Conservation (phyloP, 2,888 invertebrate genomes). For the Sphaerophoria rueppellii region DNA sequence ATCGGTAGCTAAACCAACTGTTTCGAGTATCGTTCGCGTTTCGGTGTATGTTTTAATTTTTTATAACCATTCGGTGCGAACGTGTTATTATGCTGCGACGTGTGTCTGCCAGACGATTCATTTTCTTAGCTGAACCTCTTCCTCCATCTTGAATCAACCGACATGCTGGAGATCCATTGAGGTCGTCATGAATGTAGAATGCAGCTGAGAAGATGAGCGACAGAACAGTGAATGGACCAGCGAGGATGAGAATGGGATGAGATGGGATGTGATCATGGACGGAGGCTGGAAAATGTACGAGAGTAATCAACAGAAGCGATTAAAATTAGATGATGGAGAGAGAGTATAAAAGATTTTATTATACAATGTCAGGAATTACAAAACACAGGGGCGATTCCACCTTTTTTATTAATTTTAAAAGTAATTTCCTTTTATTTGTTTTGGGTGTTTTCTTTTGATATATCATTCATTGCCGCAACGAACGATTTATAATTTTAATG, state of each 20-base stretch:
- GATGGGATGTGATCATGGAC: slow-evolving; percentile 21
- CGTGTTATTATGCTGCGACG: slow-evolving; percentile 76
- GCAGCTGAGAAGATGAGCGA: slow-evolving; percentile 18
- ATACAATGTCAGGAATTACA: slow-evolving; percentile 11
- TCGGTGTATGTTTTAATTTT: slow-evolving; percentile 75
- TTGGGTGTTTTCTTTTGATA: too few species aligned
- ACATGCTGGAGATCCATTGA: not conserved
- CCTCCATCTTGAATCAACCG: slow-evolving; percentile 6
- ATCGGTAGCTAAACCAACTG: slow-evolving; percentile 74
- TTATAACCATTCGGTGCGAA: slow-evolving; percentile 75
- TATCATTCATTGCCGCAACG: too few species aligned
- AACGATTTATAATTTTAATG: too few species aligned
- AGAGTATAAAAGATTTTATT: slow-evolving; percentile 62
- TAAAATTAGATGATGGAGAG: slow-evolving; percentile 70
- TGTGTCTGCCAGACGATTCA: slow-evolving; percentile 77
- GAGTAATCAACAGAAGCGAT: slow-evolving; percentile 72
- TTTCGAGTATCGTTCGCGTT: slow-evolving; percentile 62
- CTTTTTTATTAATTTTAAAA: too few species aligned
- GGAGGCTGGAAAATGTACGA: slow-evolving; percentile 51
- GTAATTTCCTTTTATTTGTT: too few species aligned
- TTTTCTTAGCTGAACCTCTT: slow-evolving; percentile 48
- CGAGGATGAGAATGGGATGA: not conserved
- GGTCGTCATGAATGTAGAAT: not conserved
- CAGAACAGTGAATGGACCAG: slow-evolving; percentile 21
- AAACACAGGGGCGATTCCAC: slow-evolving; percentile 31